Evolutionary conservation across 2,113 vertebrate genomes (phyloP).

Genomic region (Gadus chalcogrammus): DNA sequence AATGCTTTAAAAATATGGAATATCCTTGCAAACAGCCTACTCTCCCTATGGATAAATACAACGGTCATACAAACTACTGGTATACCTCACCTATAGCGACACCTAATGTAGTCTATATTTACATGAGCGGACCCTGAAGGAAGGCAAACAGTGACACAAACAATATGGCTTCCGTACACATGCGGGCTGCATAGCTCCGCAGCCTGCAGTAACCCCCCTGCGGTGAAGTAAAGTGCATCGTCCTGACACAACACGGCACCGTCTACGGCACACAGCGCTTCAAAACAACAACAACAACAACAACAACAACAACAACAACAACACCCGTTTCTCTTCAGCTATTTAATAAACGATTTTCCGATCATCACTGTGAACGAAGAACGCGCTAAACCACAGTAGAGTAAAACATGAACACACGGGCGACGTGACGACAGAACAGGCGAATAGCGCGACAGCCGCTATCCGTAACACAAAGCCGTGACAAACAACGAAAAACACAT

Average conservation of each 20-base stretch:
- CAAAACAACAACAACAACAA: not conserved
- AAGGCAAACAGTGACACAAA: conserved; percentile 15
- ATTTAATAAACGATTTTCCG: too few relatives aligned
- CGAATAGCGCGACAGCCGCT: too few relatives aligned
- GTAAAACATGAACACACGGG: too few relatives aligned
- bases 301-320: not conserved
- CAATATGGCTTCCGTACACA: not conserved
- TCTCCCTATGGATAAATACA: not conserved
- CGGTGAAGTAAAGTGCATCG: conserved; percentile 7
- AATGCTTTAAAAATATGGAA: not conserved
- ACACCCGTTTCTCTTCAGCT: not conserved
- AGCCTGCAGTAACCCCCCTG: not conserved
- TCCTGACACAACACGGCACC: too few relatives aligned
- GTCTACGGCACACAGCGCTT: too few relatives aligned
- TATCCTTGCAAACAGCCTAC: not conserved
- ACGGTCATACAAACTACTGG: not conserved
- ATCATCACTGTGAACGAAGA: too few relatives aligned
- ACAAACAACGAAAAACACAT: too few relatives aligned
- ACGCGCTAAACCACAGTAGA: too few relatives aligned
- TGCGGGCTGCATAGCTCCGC: not conserved
- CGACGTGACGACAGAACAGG: too few relatives aligned
- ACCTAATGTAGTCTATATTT: not conserved
- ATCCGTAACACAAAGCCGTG: too few relatives aligned
- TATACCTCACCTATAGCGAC: not conserved
- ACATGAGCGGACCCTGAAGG: conserved; percentile 11